Evolutionary conservation across 2,113 vertebrate genomes (phyloP), one percentile per base, ranked within the genome.

Genomic region (Echinops telfairi): DNA sequence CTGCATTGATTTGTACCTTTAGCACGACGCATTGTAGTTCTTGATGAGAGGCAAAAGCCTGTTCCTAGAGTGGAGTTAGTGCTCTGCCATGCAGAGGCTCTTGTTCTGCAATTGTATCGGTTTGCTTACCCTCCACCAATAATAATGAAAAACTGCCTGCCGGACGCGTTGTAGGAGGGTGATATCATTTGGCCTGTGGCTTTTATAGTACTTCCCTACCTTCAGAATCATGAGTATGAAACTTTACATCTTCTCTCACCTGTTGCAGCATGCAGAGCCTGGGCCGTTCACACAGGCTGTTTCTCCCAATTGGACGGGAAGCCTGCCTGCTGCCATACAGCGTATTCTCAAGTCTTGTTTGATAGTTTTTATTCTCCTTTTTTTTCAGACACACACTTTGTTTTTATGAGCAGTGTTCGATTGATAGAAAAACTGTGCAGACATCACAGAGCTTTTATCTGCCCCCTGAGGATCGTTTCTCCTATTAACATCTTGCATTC

Each of bases 1-100:
- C 57, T 16, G 4, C 47, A 73, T 64, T 92, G 86, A 92, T 91
- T 94, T 90, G 33, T 95, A 80, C 93, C 93, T 97, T 90, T 82
- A 80, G 11, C 91, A 0, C n/a, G 66, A 27, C 87, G 77, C 40
- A 1, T 80, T 6, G 93, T 80, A n/a, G 64, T 79, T 82, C 85
- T 90, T n/a, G 25, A 17, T 89, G 91, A 11, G 17, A 91, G 92
- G 90, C 47, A 47, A 0, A 6, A 47, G 92, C 53, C 6, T 38
- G 12, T 79, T 95, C 0, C 11, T 43, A 75, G 86, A 75, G 83
- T 5, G 3, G 70, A 58, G 8, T 17, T 16, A 57, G 27, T 60
- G 77, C 58, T 38, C 47, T 38, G 1, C 85, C 16, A 1, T 23
- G 4, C 33, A 23, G 3, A 6, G 29, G n/a, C 79, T 53, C 68